Conservation (phyloP, 2,888 invertebrate species). For the Nebria salina region DNA sequence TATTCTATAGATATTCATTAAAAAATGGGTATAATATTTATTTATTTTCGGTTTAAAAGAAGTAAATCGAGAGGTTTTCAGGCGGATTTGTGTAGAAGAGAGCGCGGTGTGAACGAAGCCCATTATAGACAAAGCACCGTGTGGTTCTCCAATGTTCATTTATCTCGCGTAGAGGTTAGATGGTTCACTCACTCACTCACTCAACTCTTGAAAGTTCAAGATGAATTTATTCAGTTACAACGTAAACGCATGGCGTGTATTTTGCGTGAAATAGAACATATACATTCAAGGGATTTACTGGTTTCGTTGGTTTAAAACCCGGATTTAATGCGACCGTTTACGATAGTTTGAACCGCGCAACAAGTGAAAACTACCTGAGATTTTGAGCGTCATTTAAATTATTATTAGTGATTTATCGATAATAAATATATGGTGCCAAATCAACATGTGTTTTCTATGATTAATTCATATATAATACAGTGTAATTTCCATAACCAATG, state of each 20-base stretch:
- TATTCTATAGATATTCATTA: not conserved
- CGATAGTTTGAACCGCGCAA: constrained; percentile 18
- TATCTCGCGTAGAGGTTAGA: constrained; percentile 36
- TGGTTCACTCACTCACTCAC: constrained; percentile 30
- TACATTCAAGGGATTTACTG: constrained; percentile 2
- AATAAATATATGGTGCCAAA: constrained; percentile 16
- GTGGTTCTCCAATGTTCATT: constrained; percentile 33
- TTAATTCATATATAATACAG: constrained; percentile 13
- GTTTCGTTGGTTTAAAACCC: not conserved
- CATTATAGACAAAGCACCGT: constrained; percentile 28
- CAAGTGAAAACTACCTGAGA: constrained; percentile 12
- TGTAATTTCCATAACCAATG: constrained; percentile 5
- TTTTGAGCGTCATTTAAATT: constrained; percentile 34
- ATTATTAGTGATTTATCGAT: constrained; percentile 25
- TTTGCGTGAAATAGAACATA: constrained; percentile 16
- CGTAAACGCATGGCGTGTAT: constrained; percentile 34
- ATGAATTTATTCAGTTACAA: constrained; percentile 35
- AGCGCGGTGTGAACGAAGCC: constrained; percentile 19
- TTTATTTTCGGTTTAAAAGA: not conserved
- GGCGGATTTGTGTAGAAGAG: not conserved
- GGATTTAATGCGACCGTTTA: constrained; percentile 4
- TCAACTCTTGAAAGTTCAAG: constrained; percentile 37
- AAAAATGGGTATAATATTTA: not conserved
- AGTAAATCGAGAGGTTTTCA: not conserved
- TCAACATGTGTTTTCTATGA: constrained; percentile 10